Base-by-base conservation (phyloP, 2,113 vertebrate species). In the Oryzias javanicus region DNA sequence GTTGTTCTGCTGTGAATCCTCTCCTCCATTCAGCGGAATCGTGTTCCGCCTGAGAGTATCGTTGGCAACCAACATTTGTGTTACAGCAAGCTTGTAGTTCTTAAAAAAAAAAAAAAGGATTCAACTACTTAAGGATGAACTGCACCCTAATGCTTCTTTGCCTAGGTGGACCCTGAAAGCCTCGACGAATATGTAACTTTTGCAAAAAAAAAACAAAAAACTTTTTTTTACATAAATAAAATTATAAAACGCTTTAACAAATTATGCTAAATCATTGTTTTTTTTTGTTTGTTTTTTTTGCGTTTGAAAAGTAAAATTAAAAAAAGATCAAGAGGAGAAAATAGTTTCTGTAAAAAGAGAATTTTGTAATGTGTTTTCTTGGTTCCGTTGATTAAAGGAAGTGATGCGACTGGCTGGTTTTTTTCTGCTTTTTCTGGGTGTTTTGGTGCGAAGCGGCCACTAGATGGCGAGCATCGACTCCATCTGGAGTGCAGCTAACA, bases 281-380 rank as follows among this genome's bases (percentile, higher is more conserved):
- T 92, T 84, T 69, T 62, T 75, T 63, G 73, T 70, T 75, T 48
- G 50, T 14, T 42, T 56, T 60, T 60, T 12, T 35, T 35, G 29
- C 29, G 64, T 67, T 84, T 82, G 41, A 54, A 59, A 68, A 69
- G 70, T 22, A 46, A 76, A 73, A 72, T n/a, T n/a, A n/a, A 93
- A 90, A 94, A 74, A 70, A 91, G 93, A 93, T 90, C 93, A n/a
- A 45, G 74, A 60, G 44, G 0, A 12, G 15, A 73, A n/a, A 70
- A 35, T 8, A 6, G 29, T 8, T 35, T 35, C 29, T 35, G 29
- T 35, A 35, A 35, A 35, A 35, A 35, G 29, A 35, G 29, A 92
- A 93, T 94, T 96, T 95, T 97, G 93, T 95, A 94, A 94, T 92
- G 92, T 94, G 92, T 86, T 92, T 86, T 89, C 86, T 91, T 87